Conservation (phyloP, 2,888 invertebrate species). For the Microctonus hyperodae region DNA sequence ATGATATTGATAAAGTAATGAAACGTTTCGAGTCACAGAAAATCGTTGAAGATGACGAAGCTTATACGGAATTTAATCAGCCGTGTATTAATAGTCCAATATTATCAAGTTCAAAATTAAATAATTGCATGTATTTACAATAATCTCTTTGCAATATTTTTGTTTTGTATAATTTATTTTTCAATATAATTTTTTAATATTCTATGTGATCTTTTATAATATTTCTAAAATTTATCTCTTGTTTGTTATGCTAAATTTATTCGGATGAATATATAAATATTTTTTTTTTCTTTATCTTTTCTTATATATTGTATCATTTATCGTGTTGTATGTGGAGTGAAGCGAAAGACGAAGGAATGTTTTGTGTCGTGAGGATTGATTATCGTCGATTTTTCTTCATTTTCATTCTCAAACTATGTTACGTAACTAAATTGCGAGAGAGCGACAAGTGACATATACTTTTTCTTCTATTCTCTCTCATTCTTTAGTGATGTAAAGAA, state of each 20-base stretch:
- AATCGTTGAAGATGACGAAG: conserved; percentile 1
- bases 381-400: neutral
- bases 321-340: neutral
- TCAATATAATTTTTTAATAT: neutral
- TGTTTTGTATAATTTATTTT: neutral
- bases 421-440: neutral
- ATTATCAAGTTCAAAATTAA: neutral
- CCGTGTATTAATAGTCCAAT: neutral
- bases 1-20: neutral
- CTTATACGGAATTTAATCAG: neutral
- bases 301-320: neutral
- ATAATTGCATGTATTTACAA: neutral
- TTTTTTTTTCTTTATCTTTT: neutral
- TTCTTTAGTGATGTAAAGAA: neutral
- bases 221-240: neutral
- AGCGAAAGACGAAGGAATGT: neutral
- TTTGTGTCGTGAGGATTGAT: neutral
- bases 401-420: neutral
- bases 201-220: neutral
- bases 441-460: neutral
- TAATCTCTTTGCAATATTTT: too few relatives aligned
- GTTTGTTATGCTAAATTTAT: neutral
- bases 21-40: neutral
- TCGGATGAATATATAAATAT: neutral
- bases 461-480: neutral